These are phyloP conservation scores for Chrysemys picta DNA, from an alignment of 2,113 vertebrate species.

Conservation along the genomic window DNA sequence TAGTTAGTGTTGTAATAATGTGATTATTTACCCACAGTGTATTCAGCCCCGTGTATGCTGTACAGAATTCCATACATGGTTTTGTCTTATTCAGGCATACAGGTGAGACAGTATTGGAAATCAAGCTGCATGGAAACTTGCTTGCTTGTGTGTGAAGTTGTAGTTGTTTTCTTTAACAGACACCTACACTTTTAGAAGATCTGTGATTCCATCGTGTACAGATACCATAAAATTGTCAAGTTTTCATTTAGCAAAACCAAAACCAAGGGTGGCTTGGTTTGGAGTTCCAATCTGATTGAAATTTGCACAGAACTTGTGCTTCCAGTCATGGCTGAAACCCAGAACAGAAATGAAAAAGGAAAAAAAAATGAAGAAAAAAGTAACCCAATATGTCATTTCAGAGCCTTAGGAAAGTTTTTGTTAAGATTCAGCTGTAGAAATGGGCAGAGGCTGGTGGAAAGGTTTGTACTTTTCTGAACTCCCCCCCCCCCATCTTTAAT, in stretches of 20 bases:
- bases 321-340: neutral
- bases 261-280: neutral
- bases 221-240: neutral
- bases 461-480: neutral
- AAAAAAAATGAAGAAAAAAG: neutral
- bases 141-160: neutral
- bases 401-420: neutral
- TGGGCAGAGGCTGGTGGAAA: neutral
- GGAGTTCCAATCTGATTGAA: neutral
- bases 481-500: neutral
- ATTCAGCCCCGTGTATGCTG: neutral
- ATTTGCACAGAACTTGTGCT: neutral
- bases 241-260: neutral
- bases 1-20: neutral
- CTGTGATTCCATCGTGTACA: neutral
- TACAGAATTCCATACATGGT: neutral
- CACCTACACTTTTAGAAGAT: neutral
- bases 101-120: neutral
- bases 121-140: neutral
- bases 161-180: neutral
- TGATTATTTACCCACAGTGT: neutral
- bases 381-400: rapidly evolving
- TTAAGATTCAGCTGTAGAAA: neutral
- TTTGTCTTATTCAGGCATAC: neutral
- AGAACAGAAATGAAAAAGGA: neutral